Evolutionary conservation across 2,797 vertebrate species (phyloP).

Genomic region (Toxotes lorentzi): DNA sequence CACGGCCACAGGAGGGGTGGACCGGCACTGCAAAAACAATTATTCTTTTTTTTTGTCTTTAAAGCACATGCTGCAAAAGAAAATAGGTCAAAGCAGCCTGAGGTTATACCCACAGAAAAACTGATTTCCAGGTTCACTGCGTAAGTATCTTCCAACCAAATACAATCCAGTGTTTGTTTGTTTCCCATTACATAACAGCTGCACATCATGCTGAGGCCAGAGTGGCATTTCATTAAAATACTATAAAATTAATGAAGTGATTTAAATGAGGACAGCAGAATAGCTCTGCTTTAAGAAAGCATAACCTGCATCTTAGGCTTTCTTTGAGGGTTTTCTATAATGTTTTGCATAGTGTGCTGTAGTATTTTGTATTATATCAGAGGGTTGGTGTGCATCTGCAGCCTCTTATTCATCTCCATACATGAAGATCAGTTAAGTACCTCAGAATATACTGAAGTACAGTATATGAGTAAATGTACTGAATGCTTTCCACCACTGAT

Average conservation of each 20-base stretch:
- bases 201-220: not conserved
- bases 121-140: no score
- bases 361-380: not conserved
- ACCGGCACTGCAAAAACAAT: conserved; percentile 23
- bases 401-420: not conserved
- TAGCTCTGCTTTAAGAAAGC: not conserved
- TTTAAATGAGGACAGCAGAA: not conserved
- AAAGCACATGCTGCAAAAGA: not conserved
- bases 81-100: not conserved
- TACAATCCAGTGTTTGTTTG: not conserved
- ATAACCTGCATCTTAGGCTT: not conserved
- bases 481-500: no score
- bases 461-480: no score
- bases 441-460: no score
- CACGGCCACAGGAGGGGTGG: not conserved
- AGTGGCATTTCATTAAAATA: not conserved
- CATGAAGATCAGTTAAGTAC: no score
- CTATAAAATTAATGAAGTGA: not conserved
- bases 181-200: not conserved
- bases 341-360: not conserved
- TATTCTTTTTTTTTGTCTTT: not conserved
- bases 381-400: not conserved
- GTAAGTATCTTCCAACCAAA: not conserved
- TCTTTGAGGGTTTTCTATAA: not conserved
- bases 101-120: not conserved